phyloP scores from a whole-genome alignment of 2,113 vertebrate genomes.

The Willisornis vidua region DNA sequence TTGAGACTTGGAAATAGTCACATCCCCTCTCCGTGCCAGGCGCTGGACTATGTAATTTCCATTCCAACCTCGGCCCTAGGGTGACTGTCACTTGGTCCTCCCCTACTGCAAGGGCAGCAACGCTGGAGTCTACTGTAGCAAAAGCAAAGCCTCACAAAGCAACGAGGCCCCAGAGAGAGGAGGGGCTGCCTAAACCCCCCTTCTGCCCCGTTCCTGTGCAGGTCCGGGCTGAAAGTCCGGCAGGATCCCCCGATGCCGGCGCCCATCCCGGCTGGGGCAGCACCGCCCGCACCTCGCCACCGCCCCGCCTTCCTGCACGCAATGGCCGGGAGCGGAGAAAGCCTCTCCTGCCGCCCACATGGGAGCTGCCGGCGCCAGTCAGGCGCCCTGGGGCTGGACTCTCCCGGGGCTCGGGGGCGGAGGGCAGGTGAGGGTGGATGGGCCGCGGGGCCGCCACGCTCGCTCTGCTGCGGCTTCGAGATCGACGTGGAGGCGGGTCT shows the following conservation, averaged over 20 bases:
- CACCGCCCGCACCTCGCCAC: background rate
- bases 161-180: fast-evolving
- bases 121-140: fast-evolving
- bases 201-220: no score
- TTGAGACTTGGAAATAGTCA: background rate
- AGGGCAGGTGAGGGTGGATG: no score
- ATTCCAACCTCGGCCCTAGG: background rate
- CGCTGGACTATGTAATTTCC: no score
- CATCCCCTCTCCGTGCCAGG: background rate
- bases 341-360: fast-evolving
- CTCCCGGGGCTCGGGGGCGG: background rate
- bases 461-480: no score
- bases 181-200: no score
- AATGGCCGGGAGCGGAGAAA: fast-evolving
- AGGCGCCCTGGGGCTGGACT: fast-evolving
- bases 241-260: background rate
- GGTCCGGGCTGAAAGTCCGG: no score
- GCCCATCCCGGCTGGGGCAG: no score
- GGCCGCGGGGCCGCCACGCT: fast-evolving
- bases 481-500: fast-evolving
- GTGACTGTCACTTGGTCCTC: no score
- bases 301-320: fast-evolving
- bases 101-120: fast-evolving
- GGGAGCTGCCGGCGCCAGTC: fast-evolving
- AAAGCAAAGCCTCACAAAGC: no score